Base-by-base conservation (phyloP, 92 coral and sea anemone genomes). In the Parazoanthus atlanticus region DNA sequence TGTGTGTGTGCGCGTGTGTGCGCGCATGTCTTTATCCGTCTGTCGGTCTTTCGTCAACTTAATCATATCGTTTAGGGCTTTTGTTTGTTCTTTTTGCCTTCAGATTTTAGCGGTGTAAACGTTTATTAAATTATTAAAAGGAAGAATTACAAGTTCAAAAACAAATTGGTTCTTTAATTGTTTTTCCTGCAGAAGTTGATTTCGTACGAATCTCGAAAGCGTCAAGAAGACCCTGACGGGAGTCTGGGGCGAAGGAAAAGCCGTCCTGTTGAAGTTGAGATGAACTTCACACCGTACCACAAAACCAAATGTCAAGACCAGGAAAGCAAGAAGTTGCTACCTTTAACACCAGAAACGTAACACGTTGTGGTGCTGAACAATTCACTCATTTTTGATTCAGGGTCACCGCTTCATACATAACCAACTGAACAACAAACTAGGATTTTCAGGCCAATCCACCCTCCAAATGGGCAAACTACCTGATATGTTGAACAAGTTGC, bases 271-370 rank as follows among this genome's bases (percentile, higher is more conserved):
- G 32, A 21, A 8, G 81, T 43, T 25, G 81, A 78, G 81, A 78
- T 78, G 36, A 23, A 54, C 28, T 78, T 78, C 64, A 78, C 81
- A 2, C 81, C 81, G 64, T n/a, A 78, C 33, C 81, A 78, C 61
- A 40, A 41, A 78, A 17, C 81, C 64, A 41, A 78, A 29, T 12
- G 19, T 52, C 43, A n/a, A 43, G 36, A 78, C 25, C 8, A 25
- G 17, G 81, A 78, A 40, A 46, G 8, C 11, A 26, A 78, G 25
- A 78, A 23, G 64, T 15, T 78, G 81, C 23, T 78, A 52, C 33
- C 43, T 6, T 25, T 11, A 46, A 78, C 61, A 41, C 26, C 64
- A 41, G 81, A 46, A 46, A 78, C 16, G 19, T 43, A 46, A 78
- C 32, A 26, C 46, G 46, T 75, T 75, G 0, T 4, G 21, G 38